Evolutionary conservation across 1,140 invertebrate species (phyloP).

Genomic region (Maconellicoccus hirsutus): DNA sequence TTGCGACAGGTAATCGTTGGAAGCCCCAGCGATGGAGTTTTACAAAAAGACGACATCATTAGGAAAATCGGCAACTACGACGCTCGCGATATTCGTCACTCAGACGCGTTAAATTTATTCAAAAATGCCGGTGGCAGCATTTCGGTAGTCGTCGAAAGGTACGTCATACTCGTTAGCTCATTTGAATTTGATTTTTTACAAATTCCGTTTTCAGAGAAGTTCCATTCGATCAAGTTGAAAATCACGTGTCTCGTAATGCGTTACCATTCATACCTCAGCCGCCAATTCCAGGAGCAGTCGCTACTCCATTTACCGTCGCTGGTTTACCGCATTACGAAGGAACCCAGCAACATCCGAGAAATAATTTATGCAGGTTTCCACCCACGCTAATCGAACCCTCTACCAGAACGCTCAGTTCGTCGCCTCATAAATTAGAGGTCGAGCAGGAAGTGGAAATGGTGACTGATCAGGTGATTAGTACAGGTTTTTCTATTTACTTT

Average conservation of each 20-base stretch:
- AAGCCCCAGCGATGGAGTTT: constrained; percentile 62
- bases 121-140: constrained; percentile 55
- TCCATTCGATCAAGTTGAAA: background rate
- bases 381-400: constrained; percentile 27
- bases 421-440: constrained; percentile 26
- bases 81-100: constrained; percentile 68
- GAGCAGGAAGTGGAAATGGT: constrained; percentile 27
- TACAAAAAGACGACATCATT: constrained; percentile 79
- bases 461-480: constrained; percentile 29
- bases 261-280: constrained; percentile 23
- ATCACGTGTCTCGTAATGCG: background rate
- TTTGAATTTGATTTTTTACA: background rate
- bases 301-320: constrained; percentile 25
- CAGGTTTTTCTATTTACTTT: no score
- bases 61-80: constrained; percentile 79
- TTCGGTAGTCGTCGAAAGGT: constrained; percentile 47
- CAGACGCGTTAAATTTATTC: constrained; percentile 81
- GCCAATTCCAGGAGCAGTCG: background rate
- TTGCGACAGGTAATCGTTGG: constrained; percentile 43
- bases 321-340: constrained; percentile 24
- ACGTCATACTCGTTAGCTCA: no score
- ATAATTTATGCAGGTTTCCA: constrained; percentile 26
- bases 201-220: constrained; percentile 12
- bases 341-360: constrained; percentile 11
- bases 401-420: constrained; percentile 5